Percentiles rank a stretch among this genome's conserved stretches.
Evolutionary conservation across 2,797 vertebrate species (phyloP).

Genomic region (Balearica regulorum): DNA sequence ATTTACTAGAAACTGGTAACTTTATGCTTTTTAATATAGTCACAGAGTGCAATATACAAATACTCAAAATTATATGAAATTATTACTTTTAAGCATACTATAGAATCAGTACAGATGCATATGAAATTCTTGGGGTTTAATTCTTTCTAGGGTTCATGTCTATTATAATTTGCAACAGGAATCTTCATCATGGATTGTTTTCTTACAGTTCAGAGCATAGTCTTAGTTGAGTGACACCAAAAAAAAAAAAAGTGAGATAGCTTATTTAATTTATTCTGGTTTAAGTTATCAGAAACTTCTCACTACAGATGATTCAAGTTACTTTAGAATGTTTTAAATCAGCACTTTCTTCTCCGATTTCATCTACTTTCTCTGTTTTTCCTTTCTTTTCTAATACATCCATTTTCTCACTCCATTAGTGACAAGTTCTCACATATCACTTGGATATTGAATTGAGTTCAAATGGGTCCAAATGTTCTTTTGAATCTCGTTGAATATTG

Average conservation of each 20-base stretch:
- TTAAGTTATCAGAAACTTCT: not conserved
- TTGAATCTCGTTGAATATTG: not conserved
- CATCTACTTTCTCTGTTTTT: not conserved
- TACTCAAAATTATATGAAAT: not conserved
- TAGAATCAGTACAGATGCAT: not conserved
- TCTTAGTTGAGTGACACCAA: not conserved
- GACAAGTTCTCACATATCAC: not conserved
- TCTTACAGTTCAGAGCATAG: not conserved
- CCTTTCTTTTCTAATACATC: not conserved
- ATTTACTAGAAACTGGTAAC: not conserved
- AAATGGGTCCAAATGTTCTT: not conserved
- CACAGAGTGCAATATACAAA: not conserved
- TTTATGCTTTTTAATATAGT: not conserved
- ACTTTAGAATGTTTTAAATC: not conserved
- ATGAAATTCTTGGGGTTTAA: not conserved
- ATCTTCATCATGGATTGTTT: not conserved
- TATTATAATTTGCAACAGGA: not conserved
- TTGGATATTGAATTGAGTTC: slow-evolving; percentile 18
- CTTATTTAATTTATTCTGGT: not conserved
- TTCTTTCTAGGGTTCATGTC: not conserved
- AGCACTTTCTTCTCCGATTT: not conserved
- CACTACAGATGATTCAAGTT: not conserved
- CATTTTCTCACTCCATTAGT: not conserved
- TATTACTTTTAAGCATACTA: not conserved
- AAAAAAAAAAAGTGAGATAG: not conserved